These are phyloP conservation scores for Platichthys flesus DNA, from an alignment of 2,113 vertebrate species.

Conservation along the genomic window DNA sequence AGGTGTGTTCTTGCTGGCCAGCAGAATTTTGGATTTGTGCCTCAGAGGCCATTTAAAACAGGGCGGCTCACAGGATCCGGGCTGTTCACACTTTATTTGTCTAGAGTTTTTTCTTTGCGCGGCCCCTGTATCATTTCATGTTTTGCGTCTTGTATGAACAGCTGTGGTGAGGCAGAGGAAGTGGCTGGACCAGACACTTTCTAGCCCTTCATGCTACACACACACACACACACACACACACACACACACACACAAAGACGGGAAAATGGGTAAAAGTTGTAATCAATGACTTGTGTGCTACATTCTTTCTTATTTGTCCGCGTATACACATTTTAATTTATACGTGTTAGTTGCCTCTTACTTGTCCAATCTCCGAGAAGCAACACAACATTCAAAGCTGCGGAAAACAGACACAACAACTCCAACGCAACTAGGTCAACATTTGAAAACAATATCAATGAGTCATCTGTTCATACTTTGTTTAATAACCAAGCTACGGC, in stretches of 20 bases:
- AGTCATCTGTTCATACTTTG: slow-evolving; percentile 26
- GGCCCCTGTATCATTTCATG: slow-evolving; percentile 64
- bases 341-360: not conserved
- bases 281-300: not conserved
- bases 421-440: slow-evolving; percentile 47
- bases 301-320: not conserved
- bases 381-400: not conserved
- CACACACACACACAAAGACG: not conserved
- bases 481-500: slow-evolving; percentile 20
- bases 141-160: slow-evolving; percentile 76
- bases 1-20: slow-evolving; percentile 68
- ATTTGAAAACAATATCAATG: slow-evolving; percentile 29
- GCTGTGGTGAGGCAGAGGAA: slow-evolving; percentile 63
- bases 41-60: slow-evolving; percentile 58
- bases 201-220: slow-evolving; percentile 15
- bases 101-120: slow-evolving; percentile 45
- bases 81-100: slow-evolving; percentile 58
- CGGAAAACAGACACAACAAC: slow-evolving; percentile 7
- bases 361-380: not conserved
- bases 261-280: not conserved
- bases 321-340: not conserved
- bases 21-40: slow-evolving; percentile 41
- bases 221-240: not conserved
- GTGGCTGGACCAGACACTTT: slow-evolving; percentile 51
- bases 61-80: slow-evolving; percentile 16